These are phyloP conservation scores for Oscheius sp. DNA, from an alignment of 2,888 invertebrate species.

Conservation along the genomic window DNA sequence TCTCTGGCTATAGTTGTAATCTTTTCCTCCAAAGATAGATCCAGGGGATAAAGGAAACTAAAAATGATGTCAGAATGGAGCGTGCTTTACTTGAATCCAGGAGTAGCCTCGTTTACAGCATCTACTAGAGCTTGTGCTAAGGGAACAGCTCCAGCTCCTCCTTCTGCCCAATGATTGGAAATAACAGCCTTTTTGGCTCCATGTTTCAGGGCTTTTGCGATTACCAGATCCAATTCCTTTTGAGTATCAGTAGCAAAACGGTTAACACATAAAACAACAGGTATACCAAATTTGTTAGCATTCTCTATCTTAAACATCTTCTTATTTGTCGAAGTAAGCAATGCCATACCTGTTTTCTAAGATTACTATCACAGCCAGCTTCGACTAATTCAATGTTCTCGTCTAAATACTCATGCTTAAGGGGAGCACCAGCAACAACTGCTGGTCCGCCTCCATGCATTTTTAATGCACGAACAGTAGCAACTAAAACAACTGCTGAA, in stretches of 20 bases:
- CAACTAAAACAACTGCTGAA: conserved; percentile 88
- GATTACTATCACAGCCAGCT: conserved; percentile 84
- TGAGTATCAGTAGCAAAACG: conserved; percentile 83
- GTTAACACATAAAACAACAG: conserved; percentile 93
- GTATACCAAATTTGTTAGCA: conserved; percentile 86
- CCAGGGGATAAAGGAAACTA: conserved; percentile 67
- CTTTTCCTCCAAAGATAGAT: conserved; percentile 83
- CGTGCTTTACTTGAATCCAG: conserved; percentile 73
- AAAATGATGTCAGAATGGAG: background rate
- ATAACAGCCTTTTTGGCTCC: conserved; percentile 89
- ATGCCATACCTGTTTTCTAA: conserved; percentile 78
- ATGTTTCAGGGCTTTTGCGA: conserved; percentile 78
- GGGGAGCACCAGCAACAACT: conserved; percentile 79
- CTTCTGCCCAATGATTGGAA: conserved; percentile 86
- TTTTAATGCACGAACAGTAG: conserved; percentile 92
- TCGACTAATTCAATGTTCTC: conserved; percentile 84
- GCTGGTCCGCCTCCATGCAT: conserved; percentile 98
- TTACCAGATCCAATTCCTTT: conserved; percentile 84
- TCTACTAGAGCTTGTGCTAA: conserved; percentile 86
- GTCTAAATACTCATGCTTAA: conserved; percentile 83
- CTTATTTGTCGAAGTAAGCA: too few relatives aligned
- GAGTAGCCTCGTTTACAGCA: conserved; percentile 79
- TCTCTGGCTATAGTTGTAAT: conserved; percentile 86
- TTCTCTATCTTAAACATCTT: conserved; percentile 82
- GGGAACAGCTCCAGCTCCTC: conserved; percentile 85